Evolutionary conservation across 1,140 invertebrate genomes (phyloP).

Genomic region (Aporrectodea caliginosa): DNA sequence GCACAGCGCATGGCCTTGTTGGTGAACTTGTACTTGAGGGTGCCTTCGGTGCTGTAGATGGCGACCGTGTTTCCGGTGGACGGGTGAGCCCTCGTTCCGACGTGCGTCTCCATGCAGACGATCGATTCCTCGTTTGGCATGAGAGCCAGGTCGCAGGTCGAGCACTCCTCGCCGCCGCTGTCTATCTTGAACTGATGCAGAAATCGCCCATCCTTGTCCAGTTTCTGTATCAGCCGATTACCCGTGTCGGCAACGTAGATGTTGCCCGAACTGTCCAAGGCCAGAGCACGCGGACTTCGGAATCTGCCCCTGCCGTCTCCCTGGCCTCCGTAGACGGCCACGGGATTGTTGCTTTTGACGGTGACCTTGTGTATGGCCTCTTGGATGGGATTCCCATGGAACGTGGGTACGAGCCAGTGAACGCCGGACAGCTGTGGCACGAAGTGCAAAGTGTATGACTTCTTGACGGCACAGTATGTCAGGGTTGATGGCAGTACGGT

Average conservation of each 20-base stretch:
- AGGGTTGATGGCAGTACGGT: neutral
- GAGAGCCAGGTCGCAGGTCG: slow-evolving; percentile 24
- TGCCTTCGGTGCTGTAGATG: slow-evolving; percentile 14
- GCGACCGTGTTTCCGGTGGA: slow-evolving; percentile 18
- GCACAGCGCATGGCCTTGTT: slow-evolving; percentile 26
- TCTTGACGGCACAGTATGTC: neutral
- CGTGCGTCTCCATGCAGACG: slow-evolving; percentile 20
- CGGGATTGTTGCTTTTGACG: slow-evolving; percentile 24
- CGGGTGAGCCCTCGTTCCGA: slow-evolving; percentile 9
- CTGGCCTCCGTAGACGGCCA: neutral
- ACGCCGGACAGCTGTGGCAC: slow-evolving; percentile 13
- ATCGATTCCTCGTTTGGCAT: neutral
- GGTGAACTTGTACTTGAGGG: slow-evolving; percentile 20
- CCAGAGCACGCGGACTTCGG: slow-evolving; percentile 12
- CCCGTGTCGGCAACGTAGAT: slow-evolving; percentile 24
- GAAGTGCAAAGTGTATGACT: slow-evolving; percentile 8
- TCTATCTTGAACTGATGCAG: slow-evolving; percentile 24
- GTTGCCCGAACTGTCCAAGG: slow-evolving; percentile 3
- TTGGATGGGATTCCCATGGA: slow-evolving; percentile 17
- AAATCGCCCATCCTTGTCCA: slow-evolving; percentile 20
- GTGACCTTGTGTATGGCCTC: neutral
- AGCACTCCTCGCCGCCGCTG: slow-evolving; percentile 7
- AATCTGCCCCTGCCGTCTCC: slow-evolving; percentile 20
- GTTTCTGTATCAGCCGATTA: slow-evolving; percentile 24
- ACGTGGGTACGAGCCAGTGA: slow-evolving; percentile 3